Evolutionary conservation across 2,888 invertebrate genomes (phyloP).

Genomic region (Therioaphis trifolii): DNA sequence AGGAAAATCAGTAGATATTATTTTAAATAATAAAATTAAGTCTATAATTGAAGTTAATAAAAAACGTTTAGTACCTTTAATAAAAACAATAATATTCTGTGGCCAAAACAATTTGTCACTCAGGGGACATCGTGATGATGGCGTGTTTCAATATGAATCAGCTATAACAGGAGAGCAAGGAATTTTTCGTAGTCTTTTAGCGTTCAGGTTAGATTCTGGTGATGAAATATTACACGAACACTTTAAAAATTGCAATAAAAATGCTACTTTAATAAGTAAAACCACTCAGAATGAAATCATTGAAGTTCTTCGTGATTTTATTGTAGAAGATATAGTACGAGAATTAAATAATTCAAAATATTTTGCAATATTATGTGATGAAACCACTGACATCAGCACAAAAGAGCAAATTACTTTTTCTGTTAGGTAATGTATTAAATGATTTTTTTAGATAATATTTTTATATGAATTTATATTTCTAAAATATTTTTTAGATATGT

Average conservation of each 20-base stretch:
- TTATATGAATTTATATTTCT: conserved; percentile 7
- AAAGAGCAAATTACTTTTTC: conserved; percentile 16
- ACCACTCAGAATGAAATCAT: conserved; percentile 58
- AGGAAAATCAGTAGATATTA: not conserved
- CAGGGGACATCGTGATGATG: conserved; percentile 53
- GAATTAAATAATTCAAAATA: not conserved
- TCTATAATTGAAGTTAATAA: conserved; percentile 40
- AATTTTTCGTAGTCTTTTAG: conserved; percentile 55
- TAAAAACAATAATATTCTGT: conserved; percentile 19
- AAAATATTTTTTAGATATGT: not conserved
- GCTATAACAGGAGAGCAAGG: conserved; percentile 43
- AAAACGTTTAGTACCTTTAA: conserved; percentile 28
- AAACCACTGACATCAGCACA: too few species aligned
- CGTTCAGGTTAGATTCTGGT: conserved; percentile 50
- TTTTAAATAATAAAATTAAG: conserved; percentile 46
- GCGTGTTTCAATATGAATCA: conserved; percentile 37
- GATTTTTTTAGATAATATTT: conserved; percentile 1
- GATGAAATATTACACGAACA: conserved; percentile 48
- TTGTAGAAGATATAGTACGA: not conserved
- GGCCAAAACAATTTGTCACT: conserved; percentile 49
- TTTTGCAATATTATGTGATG: conserved; percentile 17
- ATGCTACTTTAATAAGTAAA: conserved; percentile 54
- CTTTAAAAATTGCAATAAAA: conserved; percentile 41
- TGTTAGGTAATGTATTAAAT: not conserved
- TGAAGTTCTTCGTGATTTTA: conserved; percentile 32